phyloP scores from a whole-genome alignment of 2,888 invertebrate species.

The Rhamnusium bicolor region DNA sequence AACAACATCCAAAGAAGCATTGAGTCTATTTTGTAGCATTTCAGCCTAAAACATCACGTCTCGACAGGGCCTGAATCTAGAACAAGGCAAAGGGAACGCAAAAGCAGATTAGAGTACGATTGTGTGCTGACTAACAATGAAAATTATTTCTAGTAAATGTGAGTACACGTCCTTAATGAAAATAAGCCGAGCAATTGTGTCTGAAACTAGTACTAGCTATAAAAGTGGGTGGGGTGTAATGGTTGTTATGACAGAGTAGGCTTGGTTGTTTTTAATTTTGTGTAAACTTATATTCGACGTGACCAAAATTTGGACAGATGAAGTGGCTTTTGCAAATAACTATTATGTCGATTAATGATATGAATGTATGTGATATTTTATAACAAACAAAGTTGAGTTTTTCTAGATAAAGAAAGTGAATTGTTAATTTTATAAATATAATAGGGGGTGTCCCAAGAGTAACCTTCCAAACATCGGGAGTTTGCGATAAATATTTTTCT shows the following conservation, averaged over 20 bases:
- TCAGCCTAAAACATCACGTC: constrained; percentile 29
- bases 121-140: constrained; percentile 34
- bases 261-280: constrained; percentile 5
- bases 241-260: background rate
- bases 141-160: constrained; percentile 31
- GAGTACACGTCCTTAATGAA: constrained; percentile 31
- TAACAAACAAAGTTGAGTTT: too few relatives aligned
- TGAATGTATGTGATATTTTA: too few relatives aligned
- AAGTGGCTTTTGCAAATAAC: too few relatives aligned
- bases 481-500: too few relatives aligned
- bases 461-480: too few relatives aligned
- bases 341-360: too few relatives aligned
- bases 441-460: too few relatives aligned
- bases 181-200: constrained; percentile 26
- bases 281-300: background rate
- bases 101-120: constrained; percentile 30
- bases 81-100: constrained; percentile 28
- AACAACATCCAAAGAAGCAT: constrained; percentile 28
- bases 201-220: constrained; percentile 1
- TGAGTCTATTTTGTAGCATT: constrained; percentile 29
- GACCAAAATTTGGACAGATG: background rate
- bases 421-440: too few relatives aligned
- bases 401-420: too few relatives aligned
- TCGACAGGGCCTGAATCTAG: constrained; percentile 21
- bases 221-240: background rate